Percentiles rank a stretch among this genome's conserved stretches.
Evolutionary conservation across 2,797 vertebrate genomes (phyloP).

Genomic region (Heterohyrax brucei): DNA sequence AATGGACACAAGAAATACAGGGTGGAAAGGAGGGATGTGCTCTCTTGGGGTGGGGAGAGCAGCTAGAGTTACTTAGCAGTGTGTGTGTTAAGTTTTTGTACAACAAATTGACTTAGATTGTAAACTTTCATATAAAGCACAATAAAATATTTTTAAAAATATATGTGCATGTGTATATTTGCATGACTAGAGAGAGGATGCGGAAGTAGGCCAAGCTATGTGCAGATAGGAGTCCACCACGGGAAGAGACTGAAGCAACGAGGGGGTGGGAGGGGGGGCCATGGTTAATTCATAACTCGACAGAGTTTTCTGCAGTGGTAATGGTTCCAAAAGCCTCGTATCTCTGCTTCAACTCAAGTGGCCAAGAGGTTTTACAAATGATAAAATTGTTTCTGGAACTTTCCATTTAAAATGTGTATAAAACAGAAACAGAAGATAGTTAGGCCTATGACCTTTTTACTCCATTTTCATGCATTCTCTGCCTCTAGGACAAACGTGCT

Average conservation of each 20-base stretch:
- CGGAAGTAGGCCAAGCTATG: accelerated
- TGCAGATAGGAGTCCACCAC: background rate
- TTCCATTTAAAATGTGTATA: background rate
- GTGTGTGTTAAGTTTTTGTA: too few relatives aligned
- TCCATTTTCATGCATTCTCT: conserved; percentile 36
- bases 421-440: background rate
- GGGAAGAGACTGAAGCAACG: accelerated
- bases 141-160: too few relatives aligned
- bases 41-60: too few relatives aligned
- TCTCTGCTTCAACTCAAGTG: background rate
- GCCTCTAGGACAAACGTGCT: conserved; percentile 42
- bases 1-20: too few relatives aligned
- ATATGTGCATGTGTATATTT: accelerated
- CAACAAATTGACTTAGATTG: too few relatives aligned
- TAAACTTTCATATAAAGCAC: too few relatives aligned
- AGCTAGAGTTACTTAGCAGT: too few relatives aligned
- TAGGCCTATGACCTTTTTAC: background rate
- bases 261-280: background rate
- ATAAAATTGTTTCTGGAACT: background rate
- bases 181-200: background rate
- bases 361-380: background rate
- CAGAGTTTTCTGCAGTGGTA: background rate
- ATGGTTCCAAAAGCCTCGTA: background rate
- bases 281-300: background rate
- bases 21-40: too few relatives aligned